Conservation (phyloP, 2,888 invertebrate genomes). For the Auanema sp. region DNA sequence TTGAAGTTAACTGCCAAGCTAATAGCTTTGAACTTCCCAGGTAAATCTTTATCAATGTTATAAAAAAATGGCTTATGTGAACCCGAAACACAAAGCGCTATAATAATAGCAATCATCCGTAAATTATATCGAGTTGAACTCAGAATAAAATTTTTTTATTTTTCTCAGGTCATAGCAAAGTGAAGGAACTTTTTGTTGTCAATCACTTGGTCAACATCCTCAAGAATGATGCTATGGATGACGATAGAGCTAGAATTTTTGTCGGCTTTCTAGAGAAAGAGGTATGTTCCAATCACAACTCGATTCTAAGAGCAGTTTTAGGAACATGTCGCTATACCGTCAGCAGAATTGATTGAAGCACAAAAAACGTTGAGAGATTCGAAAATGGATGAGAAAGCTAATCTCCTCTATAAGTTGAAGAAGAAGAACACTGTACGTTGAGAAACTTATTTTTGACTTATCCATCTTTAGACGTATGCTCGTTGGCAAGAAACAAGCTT, state of each 20-base stretch:
- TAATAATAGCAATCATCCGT: neutral
- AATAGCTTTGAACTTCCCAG: conserved; percentile 5
- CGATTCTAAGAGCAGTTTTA: neutral
- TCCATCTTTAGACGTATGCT: neutral
- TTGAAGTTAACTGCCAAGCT: conserved; percentile 3
- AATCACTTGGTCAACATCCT: no score
- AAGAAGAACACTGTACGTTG: conserved; percentile 5
- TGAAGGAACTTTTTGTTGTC: no score
- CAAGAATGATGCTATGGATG: no score
- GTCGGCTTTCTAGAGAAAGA: no score
- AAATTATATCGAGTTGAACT: neutral
- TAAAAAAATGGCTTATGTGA: no score
- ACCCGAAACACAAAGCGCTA: neutral
- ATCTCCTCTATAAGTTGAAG: conserved; percentile 11
- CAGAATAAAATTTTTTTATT: neutral
- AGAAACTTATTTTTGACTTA: neutral
- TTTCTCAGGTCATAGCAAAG: neutral
- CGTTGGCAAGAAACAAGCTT: conserved; percentile 10
- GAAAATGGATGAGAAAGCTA: conserved; percentile 3
- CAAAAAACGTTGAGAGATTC: conserved; percentile 5
- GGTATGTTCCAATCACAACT: no score
- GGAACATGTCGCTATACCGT: conserved; percentile 3
- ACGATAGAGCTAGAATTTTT: no score
- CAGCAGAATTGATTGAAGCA: conserved; percentile 7
- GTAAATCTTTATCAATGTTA: no score